Evolutionary conservation across 2,888 invertebrate species (phyloP).

Genomic region (Ormyrus nitidulus): DNA sequence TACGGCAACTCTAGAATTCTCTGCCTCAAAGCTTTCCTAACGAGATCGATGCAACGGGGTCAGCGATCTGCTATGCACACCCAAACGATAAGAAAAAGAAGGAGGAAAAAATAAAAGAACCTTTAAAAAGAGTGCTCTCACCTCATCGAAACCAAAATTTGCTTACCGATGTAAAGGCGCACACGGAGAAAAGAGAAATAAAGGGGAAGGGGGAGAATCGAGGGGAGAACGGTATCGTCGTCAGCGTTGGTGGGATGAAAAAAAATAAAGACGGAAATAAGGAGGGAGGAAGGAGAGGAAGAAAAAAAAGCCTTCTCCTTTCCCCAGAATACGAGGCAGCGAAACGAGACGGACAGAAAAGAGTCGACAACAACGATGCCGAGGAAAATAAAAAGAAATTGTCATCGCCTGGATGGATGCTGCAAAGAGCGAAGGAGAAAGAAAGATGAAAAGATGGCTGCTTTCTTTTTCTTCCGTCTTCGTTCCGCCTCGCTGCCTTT

Average conservation of each 20-base stretch:
- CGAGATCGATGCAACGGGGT: slow-evolving; percentile 47
- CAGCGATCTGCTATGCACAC: slow-evolving; percentile 13
- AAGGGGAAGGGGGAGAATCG: not conserved
- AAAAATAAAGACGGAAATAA: slow-evolving; percentile 45
- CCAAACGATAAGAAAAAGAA: not conserved
- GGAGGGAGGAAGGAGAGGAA: slow-evolving; percentile 25
- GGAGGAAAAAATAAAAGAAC: not conserved
- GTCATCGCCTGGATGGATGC: slow-evolving; percentile 67
- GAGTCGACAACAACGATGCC: slow-evolving; percentile 36
- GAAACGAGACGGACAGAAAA: slow-evolving; percentile 54
- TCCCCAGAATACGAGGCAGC: slow-evolving; percentile 4
- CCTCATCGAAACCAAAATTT: slow-evolving; percentile 51
- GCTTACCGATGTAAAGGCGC: slow-evolving; percentile 41
- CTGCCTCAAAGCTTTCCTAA: slow-evolving; percentile 31
- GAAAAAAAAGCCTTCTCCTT: not conserved
- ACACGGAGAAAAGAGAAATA: not conserved
- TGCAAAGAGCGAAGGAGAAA: slow-evolving; percentile 23
- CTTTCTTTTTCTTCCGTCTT: slow-evolving; percentile 45
- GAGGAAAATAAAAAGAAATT: slow-evolving; percentile 69
- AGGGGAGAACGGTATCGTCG: not conserved
- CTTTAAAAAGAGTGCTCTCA: slow-evolving; percentile 27
- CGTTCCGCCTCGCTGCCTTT: slow-evolving; percentile 28
- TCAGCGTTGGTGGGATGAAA: slow-evolving; percentile 9
- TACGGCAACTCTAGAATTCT: too few relatives aligned
- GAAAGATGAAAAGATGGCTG: not conserved